A percentile compares a stretch with the other conserved stretches of the same genome.
Conservation (phyloP, 2,797 vertebrate genomes). For the Cheirogaleus major region DNA sequence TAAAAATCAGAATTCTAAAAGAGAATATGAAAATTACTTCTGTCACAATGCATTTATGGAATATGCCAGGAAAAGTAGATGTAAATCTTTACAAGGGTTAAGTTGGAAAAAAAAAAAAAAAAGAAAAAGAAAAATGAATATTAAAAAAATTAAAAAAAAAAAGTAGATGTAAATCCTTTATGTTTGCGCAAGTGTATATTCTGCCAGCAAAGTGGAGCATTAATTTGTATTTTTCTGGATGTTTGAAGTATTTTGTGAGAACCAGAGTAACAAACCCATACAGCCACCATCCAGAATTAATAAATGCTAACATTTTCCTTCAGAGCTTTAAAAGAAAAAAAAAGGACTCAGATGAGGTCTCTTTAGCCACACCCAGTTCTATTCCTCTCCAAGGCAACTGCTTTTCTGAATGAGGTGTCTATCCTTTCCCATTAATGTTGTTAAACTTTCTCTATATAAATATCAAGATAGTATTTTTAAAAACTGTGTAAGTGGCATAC, state of each 20-base stretch:
- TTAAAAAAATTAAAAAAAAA: too few relatives aligned
- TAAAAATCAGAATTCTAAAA: not conserved
- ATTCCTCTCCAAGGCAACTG: not conserved
- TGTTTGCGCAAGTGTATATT: not conserved
- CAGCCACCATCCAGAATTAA: not conserved
- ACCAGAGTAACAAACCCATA: not conserved
- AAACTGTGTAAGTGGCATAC: not conserved
- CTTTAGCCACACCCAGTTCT: not conserved
- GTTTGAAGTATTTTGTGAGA: not conserved
- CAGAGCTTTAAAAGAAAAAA: not conserved
- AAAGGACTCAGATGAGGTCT: too few relatives aligned
- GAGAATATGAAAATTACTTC: not conserved
- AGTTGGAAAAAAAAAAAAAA: too few relatives aligned
- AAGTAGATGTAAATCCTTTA: not conserved
- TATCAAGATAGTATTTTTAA: not conserved
- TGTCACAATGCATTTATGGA: not conserved
- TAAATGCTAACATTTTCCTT: not conserved
- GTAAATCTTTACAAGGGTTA: too few relatives aligned
- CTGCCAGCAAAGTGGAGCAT: not conserved
- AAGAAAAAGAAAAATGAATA: too few relatives aligned
- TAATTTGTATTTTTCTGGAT: not conserved
- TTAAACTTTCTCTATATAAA: not conserved
- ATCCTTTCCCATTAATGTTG: not conserved
- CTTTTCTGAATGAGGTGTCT: not conserved
- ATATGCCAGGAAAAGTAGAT: not conserved